These are phyloP conservation scores for Anguilla anguilla DNA, from an alignment of 2,797 vertebrate species.

Conservation along the genomic window DNA sequence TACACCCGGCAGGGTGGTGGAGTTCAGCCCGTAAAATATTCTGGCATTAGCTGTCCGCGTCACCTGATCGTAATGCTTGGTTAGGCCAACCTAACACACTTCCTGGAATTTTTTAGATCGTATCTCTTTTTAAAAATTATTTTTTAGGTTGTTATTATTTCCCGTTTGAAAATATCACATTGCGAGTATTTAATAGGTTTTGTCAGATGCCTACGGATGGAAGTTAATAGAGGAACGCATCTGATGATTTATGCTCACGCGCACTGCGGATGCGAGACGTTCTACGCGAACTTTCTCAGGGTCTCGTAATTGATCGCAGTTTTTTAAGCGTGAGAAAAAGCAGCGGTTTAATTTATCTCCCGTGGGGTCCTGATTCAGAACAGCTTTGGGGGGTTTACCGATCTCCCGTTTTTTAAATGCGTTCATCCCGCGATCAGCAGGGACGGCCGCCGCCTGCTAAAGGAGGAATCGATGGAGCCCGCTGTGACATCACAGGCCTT, in stretches of 20 bases:
- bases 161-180: neutral
- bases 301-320: neutral
- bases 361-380: neutral
- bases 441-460: no score
- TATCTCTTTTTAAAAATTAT: neutral
- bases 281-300: neutral
- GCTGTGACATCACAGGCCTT: constrained; percentile 46
- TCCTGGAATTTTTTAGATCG: neutral
- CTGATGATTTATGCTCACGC: neutral
- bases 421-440: neutral
- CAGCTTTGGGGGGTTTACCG: neutral
- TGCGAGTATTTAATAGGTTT: neutral
- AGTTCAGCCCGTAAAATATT: no score
- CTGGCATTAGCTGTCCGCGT: no score
- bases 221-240: neutral
- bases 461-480: neutral
- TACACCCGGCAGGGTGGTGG: no score
- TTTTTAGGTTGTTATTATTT: neutral
- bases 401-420: constrained; percentile 31
- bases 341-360: neutral
- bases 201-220: neutral
- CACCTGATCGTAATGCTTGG: neutral
- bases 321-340: neutral
- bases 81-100: neutral
- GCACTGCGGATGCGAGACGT: neutral